Evolutionary conservation across 2,888 invertebrate species (phyloP), one percentile per base, ranked within the genome.

Genomic region (Sympetrum striolatum): DNA sequence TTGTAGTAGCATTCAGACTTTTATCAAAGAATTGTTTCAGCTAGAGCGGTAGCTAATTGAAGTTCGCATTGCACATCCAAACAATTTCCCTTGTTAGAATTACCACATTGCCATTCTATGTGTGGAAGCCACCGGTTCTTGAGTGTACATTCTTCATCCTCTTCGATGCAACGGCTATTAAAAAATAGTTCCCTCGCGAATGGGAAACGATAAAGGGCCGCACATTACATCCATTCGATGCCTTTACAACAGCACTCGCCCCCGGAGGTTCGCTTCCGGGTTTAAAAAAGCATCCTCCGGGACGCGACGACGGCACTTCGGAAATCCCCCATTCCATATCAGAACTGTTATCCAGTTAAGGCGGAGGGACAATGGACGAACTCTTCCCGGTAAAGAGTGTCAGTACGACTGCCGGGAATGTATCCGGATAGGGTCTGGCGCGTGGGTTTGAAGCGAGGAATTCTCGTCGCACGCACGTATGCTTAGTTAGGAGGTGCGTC

Each of bases 241-340:
- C 73, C 14, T 31, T 25, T 73, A 73, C 73, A 73, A 14, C 25
- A 60, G 60, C 0, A 18, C 60, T 22, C 25, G 64, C 22, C 64
- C 64, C n/a, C 64, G 6, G n/a, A 6, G 64, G 64, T 10, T 86
- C 60, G 60, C 86, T 86, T 86, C 86, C 86, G 86, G 86, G 86
- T 86, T 73, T 73, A 31, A 73, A 53, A 73, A 73, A 73, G 73
- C 73, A 73, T 60, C 86, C 60, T 86, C 86, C 18, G 37, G 58
- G 53, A 58, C 58, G 53, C 82, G 82, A 60, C 82, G 82, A 60
- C 35, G 86, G 64, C 86, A 64, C 86, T 86, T 86, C 86, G 86
- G 86, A 86, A 86, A 86, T 86, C 60, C 86, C 60, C 86, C 25
- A 25, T 25, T 73, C 86, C 86, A 86, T 60, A 60, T 86, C 60